Percentiles rank a stretch among this genome's conserved stretches.
These are phyloP conservation scores for Ectemnius cavifrons DNA, from an alignment of 2,888 invertebrate genomes.

Conservation along the genomic window DNA sequence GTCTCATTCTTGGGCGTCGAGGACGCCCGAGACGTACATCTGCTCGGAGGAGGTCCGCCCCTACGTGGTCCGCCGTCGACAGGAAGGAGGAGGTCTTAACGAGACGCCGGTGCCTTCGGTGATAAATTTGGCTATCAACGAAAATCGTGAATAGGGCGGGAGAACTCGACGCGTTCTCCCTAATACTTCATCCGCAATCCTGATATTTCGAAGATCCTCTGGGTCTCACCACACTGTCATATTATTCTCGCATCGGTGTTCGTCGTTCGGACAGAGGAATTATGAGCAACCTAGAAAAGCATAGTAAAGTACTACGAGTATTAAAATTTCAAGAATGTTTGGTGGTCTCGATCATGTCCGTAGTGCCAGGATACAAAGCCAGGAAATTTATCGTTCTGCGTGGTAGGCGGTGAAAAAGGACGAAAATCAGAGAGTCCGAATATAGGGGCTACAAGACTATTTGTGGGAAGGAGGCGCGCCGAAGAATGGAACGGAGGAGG, in stretches of 20 bases:
- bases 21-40: conserved; percentile 37
- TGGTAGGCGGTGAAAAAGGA: conserved; percentile 61
- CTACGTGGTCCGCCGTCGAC: conserved; percentile 50
- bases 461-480: conserved; percentile 18
- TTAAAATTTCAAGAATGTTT: conserved; percentile 57
- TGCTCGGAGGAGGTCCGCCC: conserved; percentile 50
- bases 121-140: conserved; percentile 50
- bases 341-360: conserved; percentile 29
- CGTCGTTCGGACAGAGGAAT: no score
- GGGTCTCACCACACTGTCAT: no score
- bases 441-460: conserved; percentile 8
- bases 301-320: no score
- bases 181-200: conserved; percentile 42
- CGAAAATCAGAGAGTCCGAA: conserved; percentile 38
- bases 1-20: conserved; percentile 47
- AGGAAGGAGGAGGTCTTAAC: conserved; percentile 38
- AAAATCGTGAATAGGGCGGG: conserved; percentile 22
- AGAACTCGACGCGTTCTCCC: conserved; percentile 20
- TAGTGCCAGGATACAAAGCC: conserved; percentile 65
- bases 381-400: conserved; percentile 69
- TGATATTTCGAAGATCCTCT: not conserved
- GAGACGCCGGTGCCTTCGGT: conserved; percentile 28
- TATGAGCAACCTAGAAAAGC: no score
- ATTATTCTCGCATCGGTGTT: no score
- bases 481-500: not conserved